A percentile compares a stretch with the other conserved stretches of the same genome.
These are phyloP conservation scores for Phaedon cochleariae DNA, from an alignment of 2,888 invertebrate genomes.

Conservation along the genomic window DNA sequence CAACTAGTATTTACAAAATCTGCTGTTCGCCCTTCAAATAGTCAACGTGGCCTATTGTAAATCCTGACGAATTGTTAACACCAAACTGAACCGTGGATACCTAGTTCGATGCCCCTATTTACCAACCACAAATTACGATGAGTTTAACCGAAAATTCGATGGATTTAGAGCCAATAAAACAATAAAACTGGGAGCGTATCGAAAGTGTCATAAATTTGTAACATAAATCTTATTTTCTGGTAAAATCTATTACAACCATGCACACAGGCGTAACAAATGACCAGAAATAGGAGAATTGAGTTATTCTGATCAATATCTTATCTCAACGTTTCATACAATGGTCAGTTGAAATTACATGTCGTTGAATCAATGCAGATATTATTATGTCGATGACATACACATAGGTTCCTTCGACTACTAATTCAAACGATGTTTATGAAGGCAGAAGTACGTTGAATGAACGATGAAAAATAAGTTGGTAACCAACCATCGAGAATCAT, in stretches of 20 bases:
- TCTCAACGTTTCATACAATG: too few relatives aligned
- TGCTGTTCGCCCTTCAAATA: not conserved
- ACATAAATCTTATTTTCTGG: slow-evolving; percentile 25
- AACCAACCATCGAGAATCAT: too few relatives aligned
- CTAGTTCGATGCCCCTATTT: slow-evolving; percentile 13
- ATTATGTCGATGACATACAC: too few relatives aligned
- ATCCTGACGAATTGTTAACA: not conserved
- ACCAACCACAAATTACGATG: slow-evolving; percentile 20
- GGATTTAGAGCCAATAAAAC: slow-evolving; percentile 40
- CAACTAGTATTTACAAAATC: not conserved
- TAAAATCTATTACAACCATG: not conserved
- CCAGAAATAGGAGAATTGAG: not conserved
- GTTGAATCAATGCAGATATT: too few relatives aligned
- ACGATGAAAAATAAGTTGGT: too few relatives aligned
- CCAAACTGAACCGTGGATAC: not conserved
- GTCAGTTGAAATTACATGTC: too few relatives aligned
- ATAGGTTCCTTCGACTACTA: too few relatives aligned
- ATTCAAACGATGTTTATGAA: too few relatives aligned
- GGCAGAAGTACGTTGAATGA: too few relatives aligned
- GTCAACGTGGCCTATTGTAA: not conserved
- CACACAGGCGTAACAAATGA: slow-evolving; percentile 1
- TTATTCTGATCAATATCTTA: too few relatives aligned
- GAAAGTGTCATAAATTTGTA: slow-evolving; percentile 50
- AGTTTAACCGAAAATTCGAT: slow-evolving; percentile 1
- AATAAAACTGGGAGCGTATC: slow-evolving; percentile 39